phyloP scores from a whole-genome alignment of 92 coral and sea anemone species.

The Epizoanthus illoricatus region DNA sequence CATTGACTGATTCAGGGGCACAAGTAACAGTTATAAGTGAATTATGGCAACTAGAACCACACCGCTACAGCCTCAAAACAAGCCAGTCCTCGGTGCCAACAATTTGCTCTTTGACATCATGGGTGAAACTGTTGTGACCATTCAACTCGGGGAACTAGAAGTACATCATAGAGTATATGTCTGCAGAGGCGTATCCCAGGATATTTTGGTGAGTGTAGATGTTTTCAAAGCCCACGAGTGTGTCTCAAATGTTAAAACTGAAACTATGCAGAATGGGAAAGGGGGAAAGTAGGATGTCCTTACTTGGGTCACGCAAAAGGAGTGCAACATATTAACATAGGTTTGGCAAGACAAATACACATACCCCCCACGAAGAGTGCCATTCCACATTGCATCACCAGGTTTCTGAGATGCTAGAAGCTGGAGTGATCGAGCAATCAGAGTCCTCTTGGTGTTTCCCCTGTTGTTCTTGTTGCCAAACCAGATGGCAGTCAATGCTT shows the following conservation, averaged over 20 bases:
- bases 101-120: constrained; percentile 29
- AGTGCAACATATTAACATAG: constrained; percentile 21
- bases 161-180: constrained; percentile 19
- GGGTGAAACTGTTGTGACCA: constrained; percentile 20
- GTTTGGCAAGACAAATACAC: constrained; percentile 23
- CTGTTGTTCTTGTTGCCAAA: constrained; percentile 8
- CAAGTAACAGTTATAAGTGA: constrained; percentile 39
- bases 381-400: constrained; percentile 23
- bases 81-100: constrained; percentile 37
- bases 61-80: not conserved
- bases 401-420: constrained; percentile 41
- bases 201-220: constrained; percentile 5
- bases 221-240: not conserved
- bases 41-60: not conserved
- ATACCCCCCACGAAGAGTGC: not conserved
- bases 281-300: too few species aligned
- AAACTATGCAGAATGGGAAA: too few species aligned
- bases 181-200: constrained; percentile 22
- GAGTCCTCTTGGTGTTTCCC: constrained; percentile 44
- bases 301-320: constrained; percentile 28
- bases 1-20: constrained; percentile 39
- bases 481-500: constrained; percentile 8
- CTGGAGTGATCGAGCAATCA: constrained; percentile 44
- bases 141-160: constrained; percentile 24
- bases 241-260: not conserved